Base-by-base conservation (phyloP, 2,797 vertebrate species). In the Enteromius argenteus region DNA sequence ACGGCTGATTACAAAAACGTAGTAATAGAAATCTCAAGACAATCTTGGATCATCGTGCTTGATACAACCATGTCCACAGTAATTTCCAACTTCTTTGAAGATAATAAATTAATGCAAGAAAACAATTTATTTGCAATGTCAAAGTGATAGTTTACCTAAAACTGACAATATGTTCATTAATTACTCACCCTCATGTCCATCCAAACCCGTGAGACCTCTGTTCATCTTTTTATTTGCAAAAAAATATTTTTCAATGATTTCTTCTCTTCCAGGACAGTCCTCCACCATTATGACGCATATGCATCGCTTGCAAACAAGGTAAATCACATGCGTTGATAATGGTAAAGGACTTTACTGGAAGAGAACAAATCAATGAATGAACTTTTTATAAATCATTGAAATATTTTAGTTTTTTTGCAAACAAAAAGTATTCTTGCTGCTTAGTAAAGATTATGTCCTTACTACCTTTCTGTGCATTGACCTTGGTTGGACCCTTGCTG, bases 21-120 rank as follows among this genome's bases (percentile, higher is more conserved):
- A 46, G 21, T 58, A 23, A 58, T 17, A 14, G n/a, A 58, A 30
- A 62, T 9, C 6, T 75, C 10, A 23, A 37, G 32, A 37, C 14
- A 32, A 39, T 56, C 21, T 35, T 53, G 44, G 10, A 17, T 27
- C 74, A 5, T 62, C 15, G 62, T 46, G 14, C 9, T 64, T 46
- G 5, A 32, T 64, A 56, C 46, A 37, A 37, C 27, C 19, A 6
- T 32, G 30, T 53, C 72, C 10, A 21, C 17, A n/a, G 51, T 17
- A 3, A 58, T 76, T 17, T 75, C 3, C 3, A 13, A 73, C 5
- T 53, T 74, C 46, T 58, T 5, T 39, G 15, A 75, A 75, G n/a
- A 76, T 37, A 51, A 68, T 56, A 13, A 75, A 23, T 46, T 27
- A 15, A 76, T 49, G 42, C 67, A 74, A 32, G 19, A 46, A 62